phyloP scores from a whole-genome alignment of 2,888 invertebrate species.

The Synanthedon myopaeformis region DNA sequence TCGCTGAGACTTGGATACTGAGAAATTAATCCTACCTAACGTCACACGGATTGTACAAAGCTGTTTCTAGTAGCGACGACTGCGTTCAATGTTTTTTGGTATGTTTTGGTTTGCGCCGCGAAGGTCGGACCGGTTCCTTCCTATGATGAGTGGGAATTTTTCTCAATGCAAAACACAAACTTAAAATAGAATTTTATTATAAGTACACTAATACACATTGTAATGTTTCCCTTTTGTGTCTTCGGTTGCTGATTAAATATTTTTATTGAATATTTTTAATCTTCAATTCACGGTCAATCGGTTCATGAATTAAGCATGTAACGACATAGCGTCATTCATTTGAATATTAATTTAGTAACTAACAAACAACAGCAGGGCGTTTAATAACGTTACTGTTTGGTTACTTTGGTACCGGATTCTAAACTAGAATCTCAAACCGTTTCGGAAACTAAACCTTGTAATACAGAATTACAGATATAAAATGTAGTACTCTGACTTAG shows the following conservation, averaged over 20 bases:
- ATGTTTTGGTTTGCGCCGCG: constrained; percentile 11
- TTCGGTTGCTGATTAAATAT: background rate
- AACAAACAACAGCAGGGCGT: too few species aligned
- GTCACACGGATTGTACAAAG: constrained; percentile 4
- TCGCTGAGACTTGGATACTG: constrained; percentile 18
- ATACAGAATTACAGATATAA: too few species aligned
- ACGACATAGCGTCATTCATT: background rate
- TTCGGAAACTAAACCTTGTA: too few species aligned
- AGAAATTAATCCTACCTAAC: constrained; percentile 16
- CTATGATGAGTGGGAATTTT: constrained; percentile 1
- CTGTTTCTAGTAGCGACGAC: constrained; percentile 2
- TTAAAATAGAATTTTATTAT: background rate
- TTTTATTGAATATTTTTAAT: background rate
- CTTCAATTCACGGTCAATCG: constrained; percentile 2
- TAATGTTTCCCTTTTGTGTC: background rate
- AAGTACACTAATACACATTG: background rate
- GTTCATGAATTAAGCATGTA: constrained; percentile 3
- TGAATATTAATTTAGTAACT: background rate
- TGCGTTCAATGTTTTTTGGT: constrained; percentile 7
- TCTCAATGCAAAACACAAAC: background rate
- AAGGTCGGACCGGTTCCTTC: constrained; percentile 29
- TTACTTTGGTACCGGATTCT: too few species aligned
- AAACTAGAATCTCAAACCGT: too few species aligned
- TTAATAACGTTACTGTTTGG: too few species aligned
- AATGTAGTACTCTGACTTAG: too few species aligned